Conservation (phyloP, 2,888 invertebrate genomes). For the Saturnia japonica region DNA sequence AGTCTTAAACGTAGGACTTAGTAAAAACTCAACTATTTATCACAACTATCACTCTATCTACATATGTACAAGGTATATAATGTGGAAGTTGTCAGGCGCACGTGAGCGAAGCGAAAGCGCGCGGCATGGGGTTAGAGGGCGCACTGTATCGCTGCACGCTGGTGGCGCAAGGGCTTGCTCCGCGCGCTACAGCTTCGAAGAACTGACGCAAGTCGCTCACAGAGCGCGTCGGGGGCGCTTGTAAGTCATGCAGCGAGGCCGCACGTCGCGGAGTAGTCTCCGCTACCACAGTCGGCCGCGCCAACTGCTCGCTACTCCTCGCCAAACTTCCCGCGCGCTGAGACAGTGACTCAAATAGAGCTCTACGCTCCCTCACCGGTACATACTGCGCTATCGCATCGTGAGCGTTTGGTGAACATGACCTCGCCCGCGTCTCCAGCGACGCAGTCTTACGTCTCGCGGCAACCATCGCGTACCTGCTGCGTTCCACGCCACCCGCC, state of each 20-base stretch:
- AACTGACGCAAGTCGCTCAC: conserved; percentile 87
- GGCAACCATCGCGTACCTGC: conserved; percentile 68
- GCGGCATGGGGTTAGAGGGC: conserved; percentile 61
- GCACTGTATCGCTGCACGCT: conserved; percentile 62
- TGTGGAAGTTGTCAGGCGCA: conserved; percentile 57
- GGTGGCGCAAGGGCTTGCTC: conserved; percentile 57
- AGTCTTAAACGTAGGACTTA: conserved; percentile 81
- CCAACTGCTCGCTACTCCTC: conserved; percentile 84
- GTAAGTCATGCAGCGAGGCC: conserved; percentile 85
- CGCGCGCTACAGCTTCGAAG: conserved; percentile 84
- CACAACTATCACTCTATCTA: conserved; percentile 53
- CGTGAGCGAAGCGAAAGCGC: conserved; percentile 68
- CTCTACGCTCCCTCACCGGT: conserved; percentile 86
- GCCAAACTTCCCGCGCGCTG: conserved; percentile 83
- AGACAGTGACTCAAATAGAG: conserved; percentile 86
- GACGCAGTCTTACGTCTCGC: conserved; percentile 72
- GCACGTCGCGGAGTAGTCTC: conserved; percentile 82
- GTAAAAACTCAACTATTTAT: conserved; percentile 56
- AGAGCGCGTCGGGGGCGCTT: conserved; percentile 77
- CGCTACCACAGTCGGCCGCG: conserved; percentile 59
- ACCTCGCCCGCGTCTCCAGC: conserved; percentile 68
- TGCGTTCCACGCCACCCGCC: conserved; percentile 66
- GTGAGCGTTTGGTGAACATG: conserved; percentile 74
- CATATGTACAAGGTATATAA: conserved; percentile 62
- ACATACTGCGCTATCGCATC: conserved; percentile 83